Evolutionary conservation across 2,113 vertebrate species (phyloP), one percentile per base, ranked within the genome.

Genomic region (Ciconia maguari): DNA sequence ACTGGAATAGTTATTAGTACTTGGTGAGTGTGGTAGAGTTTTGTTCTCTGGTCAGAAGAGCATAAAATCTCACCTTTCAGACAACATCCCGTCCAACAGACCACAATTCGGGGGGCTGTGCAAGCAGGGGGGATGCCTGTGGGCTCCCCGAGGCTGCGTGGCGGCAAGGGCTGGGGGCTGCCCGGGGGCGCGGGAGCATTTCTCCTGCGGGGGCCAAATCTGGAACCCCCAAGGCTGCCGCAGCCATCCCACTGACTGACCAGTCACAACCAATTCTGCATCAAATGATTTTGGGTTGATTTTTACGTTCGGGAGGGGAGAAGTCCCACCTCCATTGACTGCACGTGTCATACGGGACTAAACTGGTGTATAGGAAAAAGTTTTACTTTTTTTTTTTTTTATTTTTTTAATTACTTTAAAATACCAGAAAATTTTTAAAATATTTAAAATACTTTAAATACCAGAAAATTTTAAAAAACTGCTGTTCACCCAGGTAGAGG

Each of bases 161-260:
- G 46, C 16, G 2, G 22, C 11, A 13, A 13, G 42, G 42, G 42
- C 22, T 48, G 55, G 44, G 60, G 29, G 12, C 49, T 32, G 12
- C 41, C 8, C 4, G 1, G 62, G 36, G 38, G 7, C 7, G 2
- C 4, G 2, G 44, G 12, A 6, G 11, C 24, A 15, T 66, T 41
- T 69, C n/a, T 44, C 6, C 30, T 6, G 21, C 34, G 29, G 18
- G 12, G 57, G n/a, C 16, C 13, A n/a, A 24, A 29, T 16, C 6
- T 17, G 42, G 49, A 58, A 16, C 24, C 81, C 36, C 48, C 3
- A 1, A 21, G 26, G 61, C 62, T 9, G 0, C n/a, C 14, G 3
- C 41, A 38, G 52, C 13, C 46, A 4, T 29, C 11, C 0, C 41
- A 16, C 7, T 4, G 3, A 4, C 60, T 9, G 16, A 4, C 6